Percentiles rank a stretch among this genome's conserved stretches.
phyloP scores from a whole-genome alignment of 1,140 invertebrate species.

The Aphelinus atriplicis region DNA sequence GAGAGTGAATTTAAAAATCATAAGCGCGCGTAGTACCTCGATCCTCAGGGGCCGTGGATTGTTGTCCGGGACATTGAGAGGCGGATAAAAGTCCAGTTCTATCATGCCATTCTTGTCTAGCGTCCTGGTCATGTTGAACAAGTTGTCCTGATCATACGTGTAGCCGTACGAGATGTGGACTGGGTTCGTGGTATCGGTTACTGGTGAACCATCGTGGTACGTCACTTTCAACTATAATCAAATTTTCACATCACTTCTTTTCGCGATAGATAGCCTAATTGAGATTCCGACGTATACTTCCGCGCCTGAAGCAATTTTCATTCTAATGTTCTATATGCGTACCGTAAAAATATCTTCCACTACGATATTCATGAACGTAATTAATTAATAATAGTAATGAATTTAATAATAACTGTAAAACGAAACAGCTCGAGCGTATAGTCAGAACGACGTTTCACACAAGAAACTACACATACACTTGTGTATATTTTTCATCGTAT shows the following conservation, averaged over 20 bases:
- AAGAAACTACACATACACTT: no score
- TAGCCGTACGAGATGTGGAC: constrained; percentile 75
- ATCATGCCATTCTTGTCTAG: constrained; percentile 77
- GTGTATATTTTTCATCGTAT: no score
- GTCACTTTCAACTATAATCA: constrained; percentile 72
- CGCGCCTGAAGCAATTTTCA: no score
- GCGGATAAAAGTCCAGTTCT: constrained; percentile 76
- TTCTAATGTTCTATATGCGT: no score
- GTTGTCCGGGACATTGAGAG: constrained; percentile 66
- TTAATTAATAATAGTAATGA: no score
- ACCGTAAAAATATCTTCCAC: no score
- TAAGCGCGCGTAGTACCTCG: constrained; percentile 62
- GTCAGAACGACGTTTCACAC: background rate
- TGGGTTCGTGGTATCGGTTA: constrained; percentile 72
- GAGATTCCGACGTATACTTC: no score
- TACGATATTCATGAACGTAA: no score
- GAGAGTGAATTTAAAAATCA: constrained; percentile 19
- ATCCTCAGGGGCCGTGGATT: constrained; percentile 68
- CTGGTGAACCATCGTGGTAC: constrained; percentile 79
- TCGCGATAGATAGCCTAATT: no score
- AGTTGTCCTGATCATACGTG: constrained; percentile 72
- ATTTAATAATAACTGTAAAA: no score
- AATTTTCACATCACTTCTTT: no score
- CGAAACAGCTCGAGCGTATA: constrained; percentile 17
- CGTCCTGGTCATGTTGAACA: constrained; percentile 69